These are phyloP conservation scores for Hycleus phaleratus DNA, from an alignment of 1,140 invertebrate genomes.

Conservation along the genomic window DNA sequence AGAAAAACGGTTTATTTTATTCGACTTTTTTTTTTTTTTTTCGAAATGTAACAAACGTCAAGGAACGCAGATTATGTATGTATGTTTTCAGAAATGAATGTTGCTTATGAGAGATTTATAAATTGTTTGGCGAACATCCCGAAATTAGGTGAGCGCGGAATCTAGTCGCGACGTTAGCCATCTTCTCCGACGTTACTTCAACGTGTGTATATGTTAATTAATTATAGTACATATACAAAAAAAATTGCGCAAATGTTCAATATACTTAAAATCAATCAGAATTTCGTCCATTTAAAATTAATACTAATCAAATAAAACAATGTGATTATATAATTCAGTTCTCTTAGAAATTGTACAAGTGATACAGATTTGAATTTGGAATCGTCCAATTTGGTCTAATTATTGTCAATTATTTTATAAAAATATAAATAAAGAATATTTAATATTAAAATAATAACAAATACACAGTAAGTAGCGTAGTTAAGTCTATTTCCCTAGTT, in stretches of 20 bases:
- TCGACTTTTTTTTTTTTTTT: too few relatives aligned
- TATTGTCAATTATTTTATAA: neutral
- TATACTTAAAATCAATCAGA: neutral
- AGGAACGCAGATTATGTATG: too few relatives aligned
- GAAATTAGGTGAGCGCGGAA: constrained; percentile 14
- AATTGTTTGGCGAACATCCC: constrained; percentile 23
- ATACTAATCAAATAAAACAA: neutral
- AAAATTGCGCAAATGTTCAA: neutral
- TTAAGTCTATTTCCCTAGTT: constrained; percentile 13
- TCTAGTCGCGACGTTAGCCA: constrained; percentile 8
- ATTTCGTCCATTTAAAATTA: neutral
- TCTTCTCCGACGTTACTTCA: constrained; percentile 7
- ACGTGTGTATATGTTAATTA: constrained; percentile 16
- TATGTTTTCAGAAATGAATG: constrained; percentile 12
- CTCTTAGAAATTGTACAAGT: neutral
- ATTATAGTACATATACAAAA: neutral
- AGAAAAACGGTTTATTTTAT: too few relatives aligned
- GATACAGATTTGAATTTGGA: neutral
- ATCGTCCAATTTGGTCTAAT: neutral
- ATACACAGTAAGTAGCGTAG: constrained; percentile 12
- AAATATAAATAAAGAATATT: neutral
- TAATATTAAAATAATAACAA: neutral
- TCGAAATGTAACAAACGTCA: too few relatives aligned
- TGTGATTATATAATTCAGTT: constrained; percentile 1
- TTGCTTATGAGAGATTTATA: constrained; percentile 18